phyloP scores from a whole-genome alignment of 1,140 invertebrate genomes.

The Zaprionus tsacasi region DNA sequence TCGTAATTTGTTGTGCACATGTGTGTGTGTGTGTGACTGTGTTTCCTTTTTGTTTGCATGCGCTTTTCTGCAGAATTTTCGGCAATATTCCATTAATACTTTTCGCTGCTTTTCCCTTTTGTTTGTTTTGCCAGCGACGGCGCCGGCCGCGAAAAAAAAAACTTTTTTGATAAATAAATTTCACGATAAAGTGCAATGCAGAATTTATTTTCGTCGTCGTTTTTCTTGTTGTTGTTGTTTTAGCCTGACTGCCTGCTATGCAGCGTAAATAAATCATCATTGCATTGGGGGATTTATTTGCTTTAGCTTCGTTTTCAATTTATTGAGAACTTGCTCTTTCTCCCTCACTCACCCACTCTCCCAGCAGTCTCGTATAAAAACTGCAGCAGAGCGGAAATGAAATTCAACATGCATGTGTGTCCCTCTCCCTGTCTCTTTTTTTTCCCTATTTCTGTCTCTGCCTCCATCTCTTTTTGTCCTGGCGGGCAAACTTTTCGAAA shows the following conservation, averaged over 20 bases:
- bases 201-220: constrained; percentile 34
- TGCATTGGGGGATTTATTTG: constrained; percentile 53
- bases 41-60: constrained; percentile 62
- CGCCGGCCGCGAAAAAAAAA: constrained; percentile 25
- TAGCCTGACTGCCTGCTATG: constrained; percentile 1
- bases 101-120: constrained; percentile 3
- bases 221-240: constrained; percentile 16
- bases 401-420: constrained; percentile 50
- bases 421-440: neutral
- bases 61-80: constrained; percentile 80
- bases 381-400: constrained; percentile 48
- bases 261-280: constrained; percentile 78
- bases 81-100: constrained; percentile 80
- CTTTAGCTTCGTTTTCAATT: constrained; percentile 40
- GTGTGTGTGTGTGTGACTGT: constrained; percentile 27
- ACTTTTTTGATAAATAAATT: constrained; percentile 75
- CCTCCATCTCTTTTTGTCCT: neutral
- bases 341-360: neutral
- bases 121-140: constrained; percentile 62
- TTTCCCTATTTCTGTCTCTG: neutral
- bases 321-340: constrained; percentile 13
- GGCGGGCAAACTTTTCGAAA: neutral
- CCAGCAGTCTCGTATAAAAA: constrained; percentile 39
- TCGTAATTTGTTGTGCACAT: constrained; percentile 51
- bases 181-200: constrained; percentile 74